Evolutionary conservation across 2,888 invertebrate species (phyloP).

Genomic region (Gortyna flavago): DNA sequence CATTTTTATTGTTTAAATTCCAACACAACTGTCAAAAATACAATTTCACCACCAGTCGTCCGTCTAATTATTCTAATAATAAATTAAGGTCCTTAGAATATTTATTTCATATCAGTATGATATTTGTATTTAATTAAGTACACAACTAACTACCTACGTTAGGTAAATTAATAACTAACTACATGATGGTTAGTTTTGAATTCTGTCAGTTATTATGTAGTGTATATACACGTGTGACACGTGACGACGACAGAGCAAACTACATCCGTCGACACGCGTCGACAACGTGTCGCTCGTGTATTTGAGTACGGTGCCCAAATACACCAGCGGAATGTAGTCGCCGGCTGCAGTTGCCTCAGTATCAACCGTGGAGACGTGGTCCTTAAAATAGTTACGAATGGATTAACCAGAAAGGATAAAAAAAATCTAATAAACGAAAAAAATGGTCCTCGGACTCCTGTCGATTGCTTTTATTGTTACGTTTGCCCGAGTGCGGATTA

Average conservation of each 20-base stretch:
- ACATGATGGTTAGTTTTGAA: background rate
- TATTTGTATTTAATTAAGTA: too few species aligned
- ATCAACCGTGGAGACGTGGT: background rate
- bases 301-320: too few species aligned
- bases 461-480: constrained; percentile 40
- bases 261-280: too few species aligned
- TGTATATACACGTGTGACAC: too few species aligned
- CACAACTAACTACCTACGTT: background rate
- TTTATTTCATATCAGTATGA: too few species aligned
- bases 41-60: too few species aligned
- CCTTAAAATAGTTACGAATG: constrained; percentile 13
- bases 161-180: background rate
- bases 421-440: constrained; percentile 45
- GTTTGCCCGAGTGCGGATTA: constrained; percentile 21
- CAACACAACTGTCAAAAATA: background rate
- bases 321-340: too few species aligned
- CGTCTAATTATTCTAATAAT: background rate
- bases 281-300: too few species aligned
- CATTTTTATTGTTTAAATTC: too few species aligned
- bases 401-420: constrained; percentile 44
- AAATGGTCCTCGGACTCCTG: constrained; percentile 16
- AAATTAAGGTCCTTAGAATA: background rate
- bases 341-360: too few species aligned
- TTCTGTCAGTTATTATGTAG: too few species aligned
- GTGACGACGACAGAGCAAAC: too few species aligned